These are phyloP conservation scores for Etia nguti DNA, from an alignment of 2,113 vertebrate species.

Conservation along the genomic window DNA sequence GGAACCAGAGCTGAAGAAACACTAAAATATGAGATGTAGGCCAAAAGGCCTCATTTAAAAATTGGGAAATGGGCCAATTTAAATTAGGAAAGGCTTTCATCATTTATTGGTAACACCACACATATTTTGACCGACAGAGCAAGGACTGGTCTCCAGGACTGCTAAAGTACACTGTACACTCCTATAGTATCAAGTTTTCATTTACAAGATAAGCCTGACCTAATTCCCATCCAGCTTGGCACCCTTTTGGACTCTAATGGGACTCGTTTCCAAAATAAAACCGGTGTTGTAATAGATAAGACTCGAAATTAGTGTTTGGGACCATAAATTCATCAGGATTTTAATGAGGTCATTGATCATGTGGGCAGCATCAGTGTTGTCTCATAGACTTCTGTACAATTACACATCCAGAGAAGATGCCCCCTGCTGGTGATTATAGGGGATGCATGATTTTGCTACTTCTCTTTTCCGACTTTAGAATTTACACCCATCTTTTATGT, in stretches of 20 bases:
- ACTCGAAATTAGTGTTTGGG: not conserved
- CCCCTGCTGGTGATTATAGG: not conserved
- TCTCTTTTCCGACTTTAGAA: not conserved
- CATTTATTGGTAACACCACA: not conserved
- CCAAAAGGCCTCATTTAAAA: not conserved
- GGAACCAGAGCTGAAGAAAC: not conserved
- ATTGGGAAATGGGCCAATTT: not conserved
- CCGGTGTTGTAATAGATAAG: rapidly evolving
- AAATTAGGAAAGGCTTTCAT: not conserved
- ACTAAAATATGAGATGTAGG: not conserved
- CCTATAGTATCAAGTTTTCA: not conserved
- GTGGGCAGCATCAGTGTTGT: not conserved
- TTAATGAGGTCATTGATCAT: not conserved
- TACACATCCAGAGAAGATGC: not conserved
- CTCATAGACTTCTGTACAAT: not conserved
- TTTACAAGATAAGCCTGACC: not conserved
- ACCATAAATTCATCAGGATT: not conserved
- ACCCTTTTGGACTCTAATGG: not conserved
- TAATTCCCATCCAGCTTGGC: rapidly evolving
- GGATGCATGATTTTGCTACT: not conserved
- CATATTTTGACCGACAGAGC: not conserved
- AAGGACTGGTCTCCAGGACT: not conserved
- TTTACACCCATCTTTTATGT: not conserved
- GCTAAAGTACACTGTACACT: not conserved
- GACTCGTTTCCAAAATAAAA: not conserved